Base-by-base conservation (phyloP, 2,888 invertebrate species). In the Cheilosia grossa region DNA sequence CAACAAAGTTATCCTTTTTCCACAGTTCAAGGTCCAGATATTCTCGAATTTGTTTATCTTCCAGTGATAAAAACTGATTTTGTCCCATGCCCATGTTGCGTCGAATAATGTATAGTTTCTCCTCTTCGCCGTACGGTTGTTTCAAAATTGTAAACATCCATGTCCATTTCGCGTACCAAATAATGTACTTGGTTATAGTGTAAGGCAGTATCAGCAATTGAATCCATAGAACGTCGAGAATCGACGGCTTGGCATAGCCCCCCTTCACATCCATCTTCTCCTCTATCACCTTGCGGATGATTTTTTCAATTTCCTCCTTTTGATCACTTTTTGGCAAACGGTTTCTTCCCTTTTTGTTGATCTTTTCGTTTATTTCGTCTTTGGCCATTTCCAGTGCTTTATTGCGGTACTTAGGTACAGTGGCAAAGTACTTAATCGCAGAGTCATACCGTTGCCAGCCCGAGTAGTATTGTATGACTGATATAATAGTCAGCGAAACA, bases 201-300 rank as follows among this genome's bases (percentile, higher is more conserved):
- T 96, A 96, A 0, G 98, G 98, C 24, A 95, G 93, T 24, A 97
- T 93, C 40, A 97, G 92, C 21, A 98, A 89, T 92, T 98, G 97
- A 64, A 98, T 93, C 96, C 97, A 97, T 7, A 98, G 92, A 9
- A 98, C 94, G 91, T 98, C 96, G 63, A 92, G 90, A 21, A 96
- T 91, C 66, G 94, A 94, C 0, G 98, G 98, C 90, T 97, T 97
- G 0, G 97, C 96, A 91, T 98, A 98, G 0, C 97, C 97, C 19
- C 98, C 98, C 90, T 97, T 95, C 58, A 98, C 98, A 89, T 98
- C 98, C 96, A 98, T 97, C 90, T 98, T 98, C 87, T 98, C 96
- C 91, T 96, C 97, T 77, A 98, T 96, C 2, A 98, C 95, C 90
- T 95, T 94, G 85, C 95, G 94, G 70, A 98, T 95, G 47, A 97